Evolutionary conservation across 2,888 invertebrate genomes (phyloP), one percentile per base, ranked within the genome.

Genomic region (Graphium colonna): DNA sequence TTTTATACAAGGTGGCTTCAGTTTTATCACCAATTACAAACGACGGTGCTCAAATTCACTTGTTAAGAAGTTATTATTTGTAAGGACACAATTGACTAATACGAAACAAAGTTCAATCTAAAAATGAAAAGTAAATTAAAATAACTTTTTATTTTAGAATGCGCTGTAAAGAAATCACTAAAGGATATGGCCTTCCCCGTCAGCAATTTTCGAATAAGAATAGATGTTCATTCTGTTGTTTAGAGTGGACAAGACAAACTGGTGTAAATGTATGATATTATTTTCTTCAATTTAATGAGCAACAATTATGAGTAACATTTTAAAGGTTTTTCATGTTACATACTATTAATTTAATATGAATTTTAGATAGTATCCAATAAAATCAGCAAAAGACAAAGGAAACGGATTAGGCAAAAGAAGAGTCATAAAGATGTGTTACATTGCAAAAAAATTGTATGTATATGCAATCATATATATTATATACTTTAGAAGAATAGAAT

Each of bases 11-110:
- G 53, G 74, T 79, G 5, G 76, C 83, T 28, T 62, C 75, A 17
- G 60, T 58, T 13, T 43, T 83, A 41, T 59, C 65, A 10, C 52
- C 59, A 43, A 43, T 60, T 26, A 58, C 64, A 60, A 63, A 62
- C 21, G 64, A 72, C 31, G 58, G 62, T 49, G 62, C 62, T 15
- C 60, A 70, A 17, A 13, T 12, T 12, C 67, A 69, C 55, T 51
- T 75, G 38, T 60, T 89, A 3, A 72, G 69, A 65, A 86, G 88
- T 75, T 77, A 77, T 62, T 86, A 84, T 60, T 69, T 86, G 88
- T 88, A 72, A 75, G 85, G 13, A n/a, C 10, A 9, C 10, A 33
- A 33, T 10, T 33, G 9, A 10, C 33, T n/a, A n/a, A n/a, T n/a
- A n/a, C n/a, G n/a, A n/a, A n/a, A n/a, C n/a, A n/a, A n/a, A n/a